These are phyloP conservation scores for Pyrrhosoma nymphula DNA, from an alignment of 2,888 invertebrate genomes.

Conservation along the genomic window DNA sequence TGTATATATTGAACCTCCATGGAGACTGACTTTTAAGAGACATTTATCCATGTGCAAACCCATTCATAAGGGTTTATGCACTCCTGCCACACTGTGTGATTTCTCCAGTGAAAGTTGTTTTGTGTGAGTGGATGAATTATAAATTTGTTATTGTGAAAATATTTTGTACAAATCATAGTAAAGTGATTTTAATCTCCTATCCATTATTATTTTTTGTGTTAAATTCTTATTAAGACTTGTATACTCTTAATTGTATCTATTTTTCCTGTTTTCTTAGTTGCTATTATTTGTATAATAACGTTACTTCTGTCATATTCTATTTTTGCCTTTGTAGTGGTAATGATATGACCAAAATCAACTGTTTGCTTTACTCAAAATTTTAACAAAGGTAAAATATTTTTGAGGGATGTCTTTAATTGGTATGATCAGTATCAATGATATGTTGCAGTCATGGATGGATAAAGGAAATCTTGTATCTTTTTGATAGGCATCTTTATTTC, in stretches of 20 bases:
- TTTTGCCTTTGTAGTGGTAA: not conserved
- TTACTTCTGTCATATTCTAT: constrained; percentile 28
- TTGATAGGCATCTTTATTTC: constrained; percentile 62
- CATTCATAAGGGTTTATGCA: not conserved
- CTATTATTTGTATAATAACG: not conserved
- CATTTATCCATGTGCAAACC: not conserved
- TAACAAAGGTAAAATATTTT: not conserved
- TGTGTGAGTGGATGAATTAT: constrained; percentile 34
- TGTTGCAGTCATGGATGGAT: not conserved
- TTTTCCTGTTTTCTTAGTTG: not conserved
- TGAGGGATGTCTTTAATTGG: not conserved
- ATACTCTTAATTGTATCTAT: not conserved
- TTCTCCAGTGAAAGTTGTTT: constrained; percentile 47
- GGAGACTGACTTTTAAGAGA: constrained; percentile 38
- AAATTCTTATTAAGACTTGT: not conserved
- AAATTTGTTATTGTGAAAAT: constrained; percentile 46
- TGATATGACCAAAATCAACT: not conserved
- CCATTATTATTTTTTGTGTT: not conserved
- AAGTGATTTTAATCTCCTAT: not conserved
- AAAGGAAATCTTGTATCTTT: not conserved
- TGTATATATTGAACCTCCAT: not conserved
- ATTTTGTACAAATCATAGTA: constrained; percentile 49
- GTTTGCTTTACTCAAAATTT: not conserved
- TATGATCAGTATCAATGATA: not conserved
- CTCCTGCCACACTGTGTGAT: constrained; percentile 61